phyloP scores from a whole-genome alignment of 2,797 vertebrate species.

The Scolopax rusticola region DNA sequence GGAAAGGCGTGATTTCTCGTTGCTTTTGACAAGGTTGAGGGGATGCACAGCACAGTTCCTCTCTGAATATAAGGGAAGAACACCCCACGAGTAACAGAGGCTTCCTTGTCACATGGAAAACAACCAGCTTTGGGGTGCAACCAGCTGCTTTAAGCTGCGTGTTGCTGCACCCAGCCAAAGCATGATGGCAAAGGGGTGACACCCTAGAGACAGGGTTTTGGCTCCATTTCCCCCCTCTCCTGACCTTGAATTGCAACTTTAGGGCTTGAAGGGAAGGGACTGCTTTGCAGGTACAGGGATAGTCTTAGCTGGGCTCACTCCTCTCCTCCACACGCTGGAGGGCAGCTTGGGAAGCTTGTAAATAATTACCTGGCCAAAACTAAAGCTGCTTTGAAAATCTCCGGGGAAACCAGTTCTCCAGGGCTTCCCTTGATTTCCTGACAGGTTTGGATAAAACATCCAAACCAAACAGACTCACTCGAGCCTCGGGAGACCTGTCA shows the following conservation, averaged over 20 bases:
- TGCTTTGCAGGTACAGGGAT: not conserved
- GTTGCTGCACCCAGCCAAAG: not conserved
- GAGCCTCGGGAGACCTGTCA: conserved; percentile 3
- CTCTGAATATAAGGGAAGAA: not conserved
- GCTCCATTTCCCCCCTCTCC: not conserved
- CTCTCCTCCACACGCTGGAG: not conserved
- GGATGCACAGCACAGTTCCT: not conserved
- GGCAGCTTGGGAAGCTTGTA: not conserved
- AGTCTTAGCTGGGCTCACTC: not conserved
- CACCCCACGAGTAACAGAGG: not conserved
- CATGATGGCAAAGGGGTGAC: not conserved
- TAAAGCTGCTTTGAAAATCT: not conserved
- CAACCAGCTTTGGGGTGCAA: not conserved
- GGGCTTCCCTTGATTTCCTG: conserved; percentile 25
- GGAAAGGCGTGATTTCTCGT: not conserved
- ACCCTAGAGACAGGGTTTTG: not conserved
- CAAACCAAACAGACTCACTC: not conserved
- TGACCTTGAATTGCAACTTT: not conserved
- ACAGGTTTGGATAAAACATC: conserved; percentile 26
- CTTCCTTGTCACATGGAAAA: not conserved
- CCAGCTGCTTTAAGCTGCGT: not conserved
- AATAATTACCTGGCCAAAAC: conserved; percentile 6
- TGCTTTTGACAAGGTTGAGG: conserved; percentile 26
- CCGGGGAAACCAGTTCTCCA: not conserved
- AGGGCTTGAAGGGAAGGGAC: not conserved